Percentiles rank a stretch among this genome's conserved stretches.
Conservation (phyloP, 2,797 vertebrate genomes). For the Mus spretus region DNA sequence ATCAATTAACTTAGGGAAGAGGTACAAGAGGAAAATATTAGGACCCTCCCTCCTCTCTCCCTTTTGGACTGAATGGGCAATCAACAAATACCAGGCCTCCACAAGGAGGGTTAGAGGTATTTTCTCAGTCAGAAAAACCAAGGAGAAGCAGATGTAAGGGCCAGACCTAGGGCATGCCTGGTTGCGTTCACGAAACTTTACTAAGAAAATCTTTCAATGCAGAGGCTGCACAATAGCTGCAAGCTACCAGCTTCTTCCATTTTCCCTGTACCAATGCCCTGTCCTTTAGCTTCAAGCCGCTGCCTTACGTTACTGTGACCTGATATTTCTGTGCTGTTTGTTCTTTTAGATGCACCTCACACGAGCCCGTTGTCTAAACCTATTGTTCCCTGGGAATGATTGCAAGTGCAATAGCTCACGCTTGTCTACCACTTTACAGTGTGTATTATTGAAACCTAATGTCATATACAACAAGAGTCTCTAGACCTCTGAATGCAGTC, state of each 20-base stretch:
- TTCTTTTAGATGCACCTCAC: neutral
- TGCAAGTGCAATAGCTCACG: neutral
- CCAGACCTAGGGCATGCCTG: neutral
- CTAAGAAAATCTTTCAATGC: neutral
- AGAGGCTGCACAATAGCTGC: neutral
- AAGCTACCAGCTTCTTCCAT: neutral
- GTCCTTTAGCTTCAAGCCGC: constrained; percentile 33
- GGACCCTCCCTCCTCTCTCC: neutral
- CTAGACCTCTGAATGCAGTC: neutral
- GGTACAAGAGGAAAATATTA: constrained; percentile 48
- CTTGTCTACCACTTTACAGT: neutral
- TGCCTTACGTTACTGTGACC: neutral
- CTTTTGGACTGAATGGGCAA: constrained; percentile 18
- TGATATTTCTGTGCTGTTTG: neutral
- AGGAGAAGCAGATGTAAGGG: neutral
- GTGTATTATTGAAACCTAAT: neutral
- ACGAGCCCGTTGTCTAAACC: neutral
- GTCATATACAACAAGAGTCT: neutral
- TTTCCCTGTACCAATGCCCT: constrained; percentile 26
- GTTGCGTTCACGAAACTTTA: constrained; percentile 14
- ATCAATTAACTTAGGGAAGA: constrained; percentile 40
- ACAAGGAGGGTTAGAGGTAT: neutral
- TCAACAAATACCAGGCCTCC: neutral
- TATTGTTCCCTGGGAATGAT: constrained; percentile 12
- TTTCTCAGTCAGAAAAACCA: constrained; percentile 3